phyloP scores from a whole-genome alignment of 1,140 invertebrate genomes.

The Ylistrum balloti region DNA sequence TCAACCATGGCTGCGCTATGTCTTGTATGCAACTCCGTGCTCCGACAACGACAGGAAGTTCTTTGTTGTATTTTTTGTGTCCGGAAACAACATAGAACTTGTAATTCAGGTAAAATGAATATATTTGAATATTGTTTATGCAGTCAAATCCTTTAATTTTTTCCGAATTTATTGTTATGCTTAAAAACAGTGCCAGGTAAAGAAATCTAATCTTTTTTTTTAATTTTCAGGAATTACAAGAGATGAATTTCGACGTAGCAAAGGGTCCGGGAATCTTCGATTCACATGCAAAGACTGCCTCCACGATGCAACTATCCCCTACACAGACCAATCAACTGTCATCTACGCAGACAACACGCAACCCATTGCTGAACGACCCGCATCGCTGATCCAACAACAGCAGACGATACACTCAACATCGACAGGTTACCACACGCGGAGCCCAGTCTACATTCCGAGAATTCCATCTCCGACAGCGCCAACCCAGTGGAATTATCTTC shows the following conservation, averaged over 20 bases:
- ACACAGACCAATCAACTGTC: not conserved
- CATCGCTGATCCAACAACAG: too few species aligned
- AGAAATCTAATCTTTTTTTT: too few species aligned
- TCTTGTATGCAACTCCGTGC: not conserved
- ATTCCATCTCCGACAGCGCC: not conserved
- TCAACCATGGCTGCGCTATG: too few species aligned
- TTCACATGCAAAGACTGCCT: not conserved
- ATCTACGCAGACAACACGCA: conserved; percentile 37
- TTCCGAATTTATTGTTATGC: too few species aligned
- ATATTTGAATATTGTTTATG: not conserved
- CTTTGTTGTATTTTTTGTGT: conserved; percentile 41
- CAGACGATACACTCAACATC: not conserved
- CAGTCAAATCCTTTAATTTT: too few species aligned
- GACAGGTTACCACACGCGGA: not conserved
- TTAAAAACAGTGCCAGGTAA: too few species aligned
- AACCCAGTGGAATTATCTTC: not conserved
- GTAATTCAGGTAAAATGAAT: not conserved
- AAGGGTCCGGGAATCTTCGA: not conserved
- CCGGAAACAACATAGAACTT: conserved; percentile 52
- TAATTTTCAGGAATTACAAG: conserved; percentile 7
- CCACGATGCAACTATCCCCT: not conserved
- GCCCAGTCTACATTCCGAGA: not conserved
- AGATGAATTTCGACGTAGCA: conserved; percentile 18
- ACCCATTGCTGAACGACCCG: too few species aligned
- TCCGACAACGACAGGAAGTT: not conserved